Percentiles rank a stretch among this genome's conserved stretches.
These are phyloP conservation scores for Periparus ater DNA, from an alignment of 2,797 vertebrate species.

Conservation along the genomic window DNA sequence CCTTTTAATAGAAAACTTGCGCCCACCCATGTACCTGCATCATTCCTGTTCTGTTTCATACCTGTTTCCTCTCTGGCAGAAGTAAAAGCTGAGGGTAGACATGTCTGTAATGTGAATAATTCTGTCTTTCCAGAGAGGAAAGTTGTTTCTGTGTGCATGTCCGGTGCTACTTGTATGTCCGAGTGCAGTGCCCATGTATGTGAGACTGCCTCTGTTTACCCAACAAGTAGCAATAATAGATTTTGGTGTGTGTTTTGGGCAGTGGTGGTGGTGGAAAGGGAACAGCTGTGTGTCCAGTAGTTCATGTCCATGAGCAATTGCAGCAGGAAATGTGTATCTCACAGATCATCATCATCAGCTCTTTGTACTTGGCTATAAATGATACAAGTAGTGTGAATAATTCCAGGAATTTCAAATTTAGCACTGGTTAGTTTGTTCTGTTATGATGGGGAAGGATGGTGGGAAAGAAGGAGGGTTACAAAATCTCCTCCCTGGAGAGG, in stretches of 20 bases:
- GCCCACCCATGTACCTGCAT: constrained; percentile 15
- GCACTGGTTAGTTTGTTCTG: background rate
- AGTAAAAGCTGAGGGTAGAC: constrained; percentile 47
- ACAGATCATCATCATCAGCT: background rate
- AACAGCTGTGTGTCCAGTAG: background rate
- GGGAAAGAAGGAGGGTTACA: constrained; percentile 32
- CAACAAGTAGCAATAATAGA: constrained; percentile 66
- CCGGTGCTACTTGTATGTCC: background rate
- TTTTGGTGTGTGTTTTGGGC: constrained; percentile 30
- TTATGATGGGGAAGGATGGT: constrained; percentile 5
- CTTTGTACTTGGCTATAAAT: background rate
- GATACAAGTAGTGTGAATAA: constrained; percentile 13
- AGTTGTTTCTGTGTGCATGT: constrained; percentile 66
- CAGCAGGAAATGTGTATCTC: constrained; percentile 1
- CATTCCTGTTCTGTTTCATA: constrained; percentile 23
- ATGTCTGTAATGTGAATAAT: constrained; percentile 51
- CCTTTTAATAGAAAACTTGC: constrained; percentile 39
- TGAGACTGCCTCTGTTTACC: constrained; percentile 63
- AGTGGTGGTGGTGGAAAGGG: background rate
- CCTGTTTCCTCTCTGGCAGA: constrained; percentile 46
- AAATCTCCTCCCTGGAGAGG: constrained; percentile 54
- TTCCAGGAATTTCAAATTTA: constrained; percentile 34
- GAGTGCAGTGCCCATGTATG: background rate
- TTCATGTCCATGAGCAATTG: background rate
- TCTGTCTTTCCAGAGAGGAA: constrained; percentile 54